Evolutionary conservation across 2,797 vertebrate genomes (phyloP).

Genomic region (Labeo calbasu): DNA sequence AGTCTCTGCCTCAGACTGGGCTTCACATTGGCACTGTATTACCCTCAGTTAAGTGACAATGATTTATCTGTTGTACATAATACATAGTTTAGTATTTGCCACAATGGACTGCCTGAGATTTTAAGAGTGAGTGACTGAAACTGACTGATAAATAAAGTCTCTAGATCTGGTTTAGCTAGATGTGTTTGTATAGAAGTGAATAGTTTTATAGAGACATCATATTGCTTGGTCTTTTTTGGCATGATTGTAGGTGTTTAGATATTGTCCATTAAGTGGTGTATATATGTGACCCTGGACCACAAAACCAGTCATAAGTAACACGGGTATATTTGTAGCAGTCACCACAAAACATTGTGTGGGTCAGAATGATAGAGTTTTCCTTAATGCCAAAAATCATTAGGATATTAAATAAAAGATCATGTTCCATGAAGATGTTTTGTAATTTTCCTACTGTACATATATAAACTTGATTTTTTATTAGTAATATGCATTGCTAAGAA

Average conservation of each 20-base stretch:
- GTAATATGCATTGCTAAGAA: too few relatives aligned
- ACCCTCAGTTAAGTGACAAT: constrained; percentile 28
- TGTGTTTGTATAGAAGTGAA: background rate
- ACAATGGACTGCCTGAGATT: background rate
- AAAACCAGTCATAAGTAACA: too few relatives aligned
- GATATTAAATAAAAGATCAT: too few relatives aligned
- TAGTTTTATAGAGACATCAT: background rate
- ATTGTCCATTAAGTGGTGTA: background rate
- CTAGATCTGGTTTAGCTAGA: background rate
- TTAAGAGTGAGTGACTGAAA: background rate
- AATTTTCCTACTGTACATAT: too few relatives aligned
- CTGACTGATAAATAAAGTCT: background rate
- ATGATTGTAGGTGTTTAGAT: background rate
- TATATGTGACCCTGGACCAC: background rate
- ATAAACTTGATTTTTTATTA: too few relatives aligned
- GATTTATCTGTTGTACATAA: background rate
- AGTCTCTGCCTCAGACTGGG: constrained; percentile 54
- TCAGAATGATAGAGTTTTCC: too few relatives aligned
- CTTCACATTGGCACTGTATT: constrained; percentile 23
- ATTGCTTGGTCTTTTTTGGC: background rate
- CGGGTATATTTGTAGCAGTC: too few relatives aligned
- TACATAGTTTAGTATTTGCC: background rate
- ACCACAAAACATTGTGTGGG: too few relatives aligned
- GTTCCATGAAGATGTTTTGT: too few relatives aligned
- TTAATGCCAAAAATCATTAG: too few relatives aligned